phyloP scores from a whole-genome alignment of 2,797 vertebrate species.

The Acrocephalus scirpaceus region DNA sequence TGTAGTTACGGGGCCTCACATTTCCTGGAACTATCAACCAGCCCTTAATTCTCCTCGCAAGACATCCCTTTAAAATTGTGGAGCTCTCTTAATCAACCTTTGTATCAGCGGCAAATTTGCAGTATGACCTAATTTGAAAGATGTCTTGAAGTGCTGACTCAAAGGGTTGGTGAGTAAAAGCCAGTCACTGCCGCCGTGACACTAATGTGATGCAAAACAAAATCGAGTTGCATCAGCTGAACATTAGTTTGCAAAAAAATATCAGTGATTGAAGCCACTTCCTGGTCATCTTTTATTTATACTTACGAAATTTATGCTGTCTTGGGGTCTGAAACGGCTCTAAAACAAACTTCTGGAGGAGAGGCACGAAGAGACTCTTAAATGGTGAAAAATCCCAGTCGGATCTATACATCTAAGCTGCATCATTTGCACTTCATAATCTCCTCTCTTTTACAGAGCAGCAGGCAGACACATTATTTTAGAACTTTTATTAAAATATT shows the following conservation, averaged over 20 bases:
- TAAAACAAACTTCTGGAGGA: conserved; percentile 49
- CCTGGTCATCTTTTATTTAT: conserved; percentile 80
- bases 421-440: conserved; percentile 50
- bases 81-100: conserved; percentile 83
- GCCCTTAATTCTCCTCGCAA: conserved; percentile 77
- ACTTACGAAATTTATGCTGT: conserved; percentile 60
- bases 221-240: conserved; percentile 78
- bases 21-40: conserved; percentile 79
- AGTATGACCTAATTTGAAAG: conserved; percentile 82
- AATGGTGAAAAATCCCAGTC: conserved; percentile 42
- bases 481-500: conserved; percentile 73
- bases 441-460: conserved; percentile 28
- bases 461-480: conserved; percentile 61
- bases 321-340: conserved; percentile 3
- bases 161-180: conserved; percentile 80
- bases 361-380: conserved; percentile 21
- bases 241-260: conserved; percentile 80
- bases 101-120: conserved; percentile 79
- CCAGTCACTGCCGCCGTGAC: conserved; percentile 73
- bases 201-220: conserved; percentile 81
- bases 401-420: conserved; percentile 53
- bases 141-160: conserved; percentile 83
- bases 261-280: conserved; percentile 75
- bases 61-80: conserved; percentile 75
- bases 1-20: conserved; percentile 62